Evolutionary conservation across 2,113 vertebrate genomes (phyloP), one percentile per base, ranked within the genome.

Genomic region (Lepus europaeus): DNA sequence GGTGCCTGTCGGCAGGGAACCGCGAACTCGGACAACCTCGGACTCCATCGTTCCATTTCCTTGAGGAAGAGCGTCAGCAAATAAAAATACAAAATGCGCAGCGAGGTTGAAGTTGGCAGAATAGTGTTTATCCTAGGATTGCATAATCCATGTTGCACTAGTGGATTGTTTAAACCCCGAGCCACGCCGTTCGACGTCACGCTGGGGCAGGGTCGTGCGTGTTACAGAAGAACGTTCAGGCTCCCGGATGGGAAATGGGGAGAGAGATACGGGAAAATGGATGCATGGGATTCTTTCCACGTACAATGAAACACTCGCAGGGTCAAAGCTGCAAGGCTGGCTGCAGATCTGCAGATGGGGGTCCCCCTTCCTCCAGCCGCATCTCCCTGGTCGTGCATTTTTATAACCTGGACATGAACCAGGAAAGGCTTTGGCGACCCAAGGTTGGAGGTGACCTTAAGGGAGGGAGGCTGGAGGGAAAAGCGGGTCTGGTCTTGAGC

Each of bases 321-420:
- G 96, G 89, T 96, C 82, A 96, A 92, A n/a, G 31, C 29, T 33
- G 49, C 76, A 53, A 69, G 31, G 61, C 25, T 3, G 2, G 9
- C 17, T 7, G 17, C 17, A 36, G 36, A 23, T 4, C 6, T 68
- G 88, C 7, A 9, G 13, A 4, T 8, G 0, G n/a, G 25, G 25
- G 1, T 12, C 10, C 74, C 36, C 19, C 74, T 63, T 51, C 22
- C 83, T 68, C 22, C 23, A 0, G 6, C 22, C 76, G 6, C 11
- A 5, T 51, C n/a, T n/a, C 63, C 19, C 2, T 0, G 49, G 12
- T 39, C 14, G 9, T 39, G 53, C 9, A 27, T 25, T 51, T 79
- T 33, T 31, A 16, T 36, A 84, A 39, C 51, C 68, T 82, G 36
- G 51, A 51, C 79, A 53, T 51, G 17, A 33, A 36, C 3, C 22